Evolutionary conservation across 1,140 invertebrate genomes (phyloP).

Genomic region (Lithobius niger): DNA sequence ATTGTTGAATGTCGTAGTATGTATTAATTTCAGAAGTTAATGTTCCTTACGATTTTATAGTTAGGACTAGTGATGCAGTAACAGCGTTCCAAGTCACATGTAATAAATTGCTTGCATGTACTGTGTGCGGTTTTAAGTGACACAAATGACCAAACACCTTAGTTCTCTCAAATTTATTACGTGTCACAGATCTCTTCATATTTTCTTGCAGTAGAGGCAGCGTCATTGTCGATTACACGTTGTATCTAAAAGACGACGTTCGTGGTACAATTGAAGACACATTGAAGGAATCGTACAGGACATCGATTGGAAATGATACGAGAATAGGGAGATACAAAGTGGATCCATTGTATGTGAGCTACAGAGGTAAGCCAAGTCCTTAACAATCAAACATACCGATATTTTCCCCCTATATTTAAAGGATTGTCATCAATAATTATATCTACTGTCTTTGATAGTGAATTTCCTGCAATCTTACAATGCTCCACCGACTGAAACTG

Average conservation of each 20-base stretch:
- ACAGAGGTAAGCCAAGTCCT: too few species aligned
- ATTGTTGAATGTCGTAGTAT: too few species aligned
- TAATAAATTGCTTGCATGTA: too few species aligned
- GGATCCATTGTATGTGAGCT: constrained; percentile 1
- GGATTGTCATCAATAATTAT: neutral
- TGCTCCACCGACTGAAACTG: neutral
- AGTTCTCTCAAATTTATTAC: too few species aligned
- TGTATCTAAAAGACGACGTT: neutral
- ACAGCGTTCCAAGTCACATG: too few species aligned
- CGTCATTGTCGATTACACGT: constrained; percentile 4
- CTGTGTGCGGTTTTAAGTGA: too few species aligned
- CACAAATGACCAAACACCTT: too few species aligned
- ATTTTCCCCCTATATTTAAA: neutral
- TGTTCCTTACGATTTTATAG: too few species aligned
- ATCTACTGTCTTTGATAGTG: neutral
- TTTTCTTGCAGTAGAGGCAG: constrained; percentile 3
- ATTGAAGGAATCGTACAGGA: neutral
- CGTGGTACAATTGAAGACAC: neutral
- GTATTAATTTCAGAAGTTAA: too few species aligned
- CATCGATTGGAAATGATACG: neutral
- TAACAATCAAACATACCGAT: too few species aligned
- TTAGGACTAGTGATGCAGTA: too few species aligned
- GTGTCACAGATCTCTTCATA: neutral
- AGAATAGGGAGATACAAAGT: neutral
- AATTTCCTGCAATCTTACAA: too few species aligned